phyloP scores from a whole-genome alignment of 1,140 invertebrate species.

The Cotesia vestalis region DNA sequence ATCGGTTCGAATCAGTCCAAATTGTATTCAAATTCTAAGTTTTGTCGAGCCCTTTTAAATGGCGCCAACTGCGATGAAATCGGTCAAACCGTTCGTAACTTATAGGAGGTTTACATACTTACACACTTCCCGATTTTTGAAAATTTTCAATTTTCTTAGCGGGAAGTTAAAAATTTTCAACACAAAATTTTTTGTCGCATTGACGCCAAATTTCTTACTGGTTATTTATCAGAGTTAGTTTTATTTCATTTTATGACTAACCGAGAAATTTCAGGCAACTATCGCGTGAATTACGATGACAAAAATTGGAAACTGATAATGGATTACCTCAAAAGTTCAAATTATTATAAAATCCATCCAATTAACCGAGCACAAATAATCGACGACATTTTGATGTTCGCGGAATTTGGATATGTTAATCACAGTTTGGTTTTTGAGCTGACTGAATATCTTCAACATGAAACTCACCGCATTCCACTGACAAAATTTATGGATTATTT shows the following conservation, averaged over 20 bases:
- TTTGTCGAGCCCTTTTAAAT: too few species aligned
- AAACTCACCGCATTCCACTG: conserved; percentile 75
- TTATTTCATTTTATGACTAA: background rate
- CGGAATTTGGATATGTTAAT: conserved; percentile 53
- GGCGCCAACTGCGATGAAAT: too few species aligned
- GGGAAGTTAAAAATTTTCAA: too few species aligned
- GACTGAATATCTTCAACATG: conserved; percentile 69
- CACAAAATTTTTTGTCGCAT: too few species aligned
- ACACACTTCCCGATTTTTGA: too few species aligned
- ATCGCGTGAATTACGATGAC: conserved; percentile 71
- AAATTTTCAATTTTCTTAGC: too few species aligned
- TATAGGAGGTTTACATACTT: too few species aligned
- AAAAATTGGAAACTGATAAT: conserved; percentile 68
- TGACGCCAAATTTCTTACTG: too few species aligned
- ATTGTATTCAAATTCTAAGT: too few species aligned
- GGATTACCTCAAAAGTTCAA: conserved; percentile 57
- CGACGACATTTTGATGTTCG: conserved; percentile 77
- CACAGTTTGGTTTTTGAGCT: conserved; percentile 68
- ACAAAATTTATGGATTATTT: conserved; percentile 47
- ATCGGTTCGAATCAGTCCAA: too few species aligned
- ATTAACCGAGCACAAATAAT: conserved; percentile 80
- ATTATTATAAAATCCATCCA: conserved; percentile 69
- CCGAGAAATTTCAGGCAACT: conserved; percentile 63
- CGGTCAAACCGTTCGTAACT: too few species aligned
- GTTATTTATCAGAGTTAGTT: conserved; percentile 41